Conservation (phyloP, 2,113 vertebrate genomes). For the Gorsachius goisagi region DNA sequence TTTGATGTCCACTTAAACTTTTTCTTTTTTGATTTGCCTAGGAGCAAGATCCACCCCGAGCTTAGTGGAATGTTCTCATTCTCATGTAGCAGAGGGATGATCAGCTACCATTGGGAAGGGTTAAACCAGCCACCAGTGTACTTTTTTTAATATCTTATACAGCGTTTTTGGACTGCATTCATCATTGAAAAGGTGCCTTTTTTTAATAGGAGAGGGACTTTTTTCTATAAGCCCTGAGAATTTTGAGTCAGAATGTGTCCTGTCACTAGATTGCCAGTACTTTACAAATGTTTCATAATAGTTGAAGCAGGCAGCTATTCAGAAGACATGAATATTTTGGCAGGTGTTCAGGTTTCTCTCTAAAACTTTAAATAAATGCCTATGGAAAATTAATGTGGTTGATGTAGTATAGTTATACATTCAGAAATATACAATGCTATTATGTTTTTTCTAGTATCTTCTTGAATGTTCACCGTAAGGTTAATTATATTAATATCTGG, state of each 20-base stretch:
- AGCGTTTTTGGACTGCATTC: not conserved
- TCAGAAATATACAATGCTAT: not conserved
- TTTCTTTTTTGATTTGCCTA: not conserved
- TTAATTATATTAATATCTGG: not conserved
- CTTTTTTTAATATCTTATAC: not conserved
- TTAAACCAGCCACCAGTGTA: not conserved
- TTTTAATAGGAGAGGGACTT: not conserved
- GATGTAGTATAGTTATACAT: not conserved
- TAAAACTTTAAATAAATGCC: not conserved
- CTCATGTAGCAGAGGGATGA: not conserved
- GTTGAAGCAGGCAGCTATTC: not conserved
- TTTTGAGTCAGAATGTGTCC: not conserved
- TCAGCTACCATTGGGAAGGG: not conserved
- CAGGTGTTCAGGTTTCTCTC: not conserved
- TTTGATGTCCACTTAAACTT: not conserved
- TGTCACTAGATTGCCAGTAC: not conserved
- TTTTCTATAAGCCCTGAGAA: not conserved
- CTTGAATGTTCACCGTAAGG: not conserved
- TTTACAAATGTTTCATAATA: not conserved
- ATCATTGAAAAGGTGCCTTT: not conserved
- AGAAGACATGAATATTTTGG: not conserved
- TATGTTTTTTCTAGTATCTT: not conserved
- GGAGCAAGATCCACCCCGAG: not conserved
- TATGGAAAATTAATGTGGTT: not conserved
- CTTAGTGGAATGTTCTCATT: not conserved